These are phyloP conservation scores for Melanotaenia nigrans DNA, from an alignment of 2,797 vertebrate species.

Conservation along the genomic window DNA sequence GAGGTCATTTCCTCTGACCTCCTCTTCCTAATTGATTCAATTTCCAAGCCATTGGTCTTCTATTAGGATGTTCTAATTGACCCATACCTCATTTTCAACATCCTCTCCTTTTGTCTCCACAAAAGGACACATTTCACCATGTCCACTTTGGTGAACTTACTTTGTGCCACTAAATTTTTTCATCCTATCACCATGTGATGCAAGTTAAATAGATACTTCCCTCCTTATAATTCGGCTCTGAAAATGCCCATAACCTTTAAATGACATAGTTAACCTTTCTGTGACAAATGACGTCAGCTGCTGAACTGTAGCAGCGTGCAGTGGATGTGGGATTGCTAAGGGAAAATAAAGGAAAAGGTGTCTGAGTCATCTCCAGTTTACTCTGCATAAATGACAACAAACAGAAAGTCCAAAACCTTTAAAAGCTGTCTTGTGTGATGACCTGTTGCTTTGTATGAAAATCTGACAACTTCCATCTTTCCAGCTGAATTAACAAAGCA, in stretches of 20 bases:
- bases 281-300: conserved; percentile 23
- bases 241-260: conserved; percentile 32
- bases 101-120: conserved; percentile 39
- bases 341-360: conserved; percentile 10
- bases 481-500: neutral
- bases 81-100: conserved; percentile 29
- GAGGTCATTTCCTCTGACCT: conserved; percentile 83
- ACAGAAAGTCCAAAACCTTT: neutral
- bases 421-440: neutral
- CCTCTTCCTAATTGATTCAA: conserved; percentile 83
- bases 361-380: conserved; percentile 37
- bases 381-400: conserved; percentile 37
- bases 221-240: neutral
- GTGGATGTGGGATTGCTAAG: conserved; percentile 40
- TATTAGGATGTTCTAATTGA: conserved; percentile 73
- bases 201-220: conserved; percentile 29
- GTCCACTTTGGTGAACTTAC: conserved; percentile 8
- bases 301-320: conserved; percentile 12
- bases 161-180: conserved; percentile 17
- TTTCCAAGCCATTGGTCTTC: conserved; percentile 77
- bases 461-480: neutral
- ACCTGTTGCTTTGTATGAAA: neutral
- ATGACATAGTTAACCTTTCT: conserved; percentile 51
- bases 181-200: conserved; percentile 28
- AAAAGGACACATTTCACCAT: conserved; percentile 19